Evolutionary conservation across 2,113 vertebrate genomes (phyloP).

Genomic region (Salvelinus namaycush): DNA sequence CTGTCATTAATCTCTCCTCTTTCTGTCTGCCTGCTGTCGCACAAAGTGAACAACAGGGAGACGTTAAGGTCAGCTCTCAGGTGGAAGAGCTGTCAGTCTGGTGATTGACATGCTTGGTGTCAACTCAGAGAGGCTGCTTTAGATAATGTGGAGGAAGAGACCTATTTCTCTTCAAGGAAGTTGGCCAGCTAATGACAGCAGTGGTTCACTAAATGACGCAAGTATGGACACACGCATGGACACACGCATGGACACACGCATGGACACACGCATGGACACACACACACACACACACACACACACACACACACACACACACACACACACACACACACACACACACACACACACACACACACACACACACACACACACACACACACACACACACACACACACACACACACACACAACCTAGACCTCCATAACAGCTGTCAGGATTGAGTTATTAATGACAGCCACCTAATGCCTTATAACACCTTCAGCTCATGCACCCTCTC

Average conservation of each 20-base stretch:
- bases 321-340: not conserved
- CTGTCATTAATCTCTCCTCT: no score
- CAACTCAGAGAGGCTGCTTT: conserved; percentile 13
- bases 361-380: not conserved
- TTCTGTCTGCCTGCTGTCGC: no score
- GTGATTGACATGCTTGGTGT: conserved; percentile 51
- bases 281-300: not conserved
- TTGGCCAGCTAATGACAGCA: conserved; percentile 39
- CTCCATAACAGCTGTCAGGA: conserved; percentile 32
- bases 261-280: not conserved
- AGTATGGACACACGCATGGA: not conserved
- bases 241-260: no score
- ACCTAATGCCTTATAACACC: conserved; percentile 63
- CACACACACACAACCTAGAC: not conserved
- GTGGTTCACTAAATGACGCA: conserved; percentile 31
- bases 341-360: not conserved
- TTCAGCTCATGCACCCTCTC: conserved; percentile 31
- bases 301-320: no score
- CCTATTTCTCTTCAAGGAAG: conserved; percentile 25
- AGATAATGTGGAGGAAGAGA: conserved; percentile 35
- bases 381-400: not conserved
- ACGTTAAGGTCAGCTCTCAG: conserved; percentile 38
- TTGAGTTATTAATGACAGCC: conserved; percentile 59
- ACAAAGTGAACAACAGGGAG: not conserved
- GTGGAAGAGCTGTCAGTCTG: conserved; percentile 47